Evolutionary conservation across 2,888 invertebrate genomes (phyloP), one percentile per base, ranked within the genome.

Genomic region (Limnephilus auricula): DNA sequence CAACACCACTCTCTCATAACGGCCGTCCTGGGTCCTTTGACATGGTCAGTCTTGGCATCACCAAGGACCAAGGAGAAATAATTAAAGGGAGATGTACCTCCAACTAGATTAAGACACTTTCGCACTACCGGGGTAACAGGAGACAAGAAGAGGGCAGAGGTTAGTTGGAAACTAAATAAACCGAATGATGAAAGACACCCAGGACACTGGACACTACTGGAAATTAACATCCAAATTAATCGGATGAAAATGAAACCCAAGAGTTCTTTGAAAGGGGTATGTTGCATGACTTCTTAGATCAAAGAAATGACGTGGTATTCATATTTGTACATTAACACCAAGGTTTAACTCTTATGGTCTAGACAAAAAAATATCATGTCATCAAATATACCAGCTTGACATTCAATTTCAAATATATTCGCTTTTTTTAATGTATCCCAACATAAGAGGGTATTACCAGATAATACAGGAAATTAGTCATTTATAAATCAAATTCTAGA

Each of bases 1-100:
- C 85, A 92, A 92, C 89, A 92, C 92, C 90, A 88, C 65, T 40
- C 84, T 87, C 90, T 89, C 89, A 80, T 45, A 89, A 91, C 84
- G 87, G 90, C 84, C 65, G 89, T 89, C 86, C 92, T 40, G 92
- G 87, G 65, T 83, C 92, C 93, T 93, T 93, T 93, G 93, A 93
- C 91, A 93, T 91, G 93, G 93, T 93, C 93, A 93, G 90, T 93
- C 93, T 93, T 92, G 93, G 92, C 85, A 88, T 65, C 89, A 92
- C 90, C 90, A 90, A 92, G 90, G 90, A 92, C 89, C 40, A 78
- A 65, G 65, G 65, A 79, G 31, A 89, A 89, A 92, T 93, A 92
- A 93, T 93, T 93, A 93, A 92, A 93, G 92, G 92, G 93, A 37
- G 89, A 88, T 90, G 65, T 30, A 65, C 89, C 83, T 82, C 87